These are phyloP conservation scores for Macropus fuliginosus DNA, from an alignment of 2,797 vertebrate species.

Conservation along the genomic window DNA sequence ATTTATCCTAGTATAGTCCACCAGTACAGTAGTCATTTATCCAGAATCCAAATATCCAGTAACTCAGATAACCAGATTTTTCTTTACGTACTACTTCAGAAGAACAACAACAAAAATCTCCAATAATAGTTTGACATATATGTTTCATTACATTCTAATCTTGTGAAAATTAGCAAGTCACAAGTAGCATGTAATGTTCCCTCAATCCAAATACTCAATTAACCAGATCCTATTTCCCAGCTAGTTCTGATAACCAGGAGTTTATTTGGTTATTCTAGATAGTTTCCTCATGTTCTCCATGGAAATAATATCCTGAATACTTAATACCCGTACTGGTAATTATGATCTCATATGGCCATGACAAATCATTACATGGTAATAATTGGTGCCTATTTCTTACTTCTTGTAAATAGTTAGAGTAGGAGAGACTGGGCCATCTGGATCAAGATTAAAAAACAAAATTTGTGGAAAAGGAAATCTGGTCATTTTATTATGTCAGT, in stretches of 20 bases:
- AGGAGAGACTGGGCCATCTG: conserved; percentile 33
- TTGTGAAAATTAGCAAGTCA: neutral
- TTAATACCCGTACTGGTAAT: neutral
- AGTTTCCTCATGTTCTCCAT: conserved; percentile 33
- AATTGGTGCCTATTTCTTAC: conserved; percentile 34
- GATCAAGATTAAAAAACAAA: neutral
- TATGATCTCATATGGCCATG: conserved; percentile 16
- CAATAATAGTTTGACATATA: neutral
- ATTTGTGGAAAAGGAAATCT: neutral
- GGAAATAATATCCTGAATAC: conserved; percentile 35
- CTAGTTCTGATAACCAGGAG: conserved; percentile 9
- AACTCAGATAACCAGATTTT: conserved; percentile 17
- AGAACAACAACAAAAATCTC: conserved; percentile 32
- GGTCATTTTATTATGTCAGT: neutral
- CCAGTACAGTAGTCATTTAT: conserved; percentile 55
- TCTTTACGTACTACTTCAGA: conserved; percentile 35
- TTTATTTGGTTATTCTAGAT: neutral
- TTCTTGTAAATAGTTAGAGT: conserved; percentile 37
- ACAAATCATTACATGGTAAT: conserved; percentile 1
- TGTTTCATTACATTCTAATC: neutral
- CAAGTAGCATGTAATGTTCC: neutral
- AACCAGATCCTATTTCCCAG: conserved; percentile 18
- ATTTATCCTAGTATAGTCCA: conserved; percentile 65
- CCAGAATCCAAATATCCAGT: conserved; percentile 49
- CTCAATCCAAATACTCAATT: neutral